A percentile compares a stretch with the other conserved stretches of the same genome.
These are phyloP conservation scores for Octonoba sinensis DNA, from an alignment of 2,888 invertebrate genomes.

Conservation along the genomic window DNA sequence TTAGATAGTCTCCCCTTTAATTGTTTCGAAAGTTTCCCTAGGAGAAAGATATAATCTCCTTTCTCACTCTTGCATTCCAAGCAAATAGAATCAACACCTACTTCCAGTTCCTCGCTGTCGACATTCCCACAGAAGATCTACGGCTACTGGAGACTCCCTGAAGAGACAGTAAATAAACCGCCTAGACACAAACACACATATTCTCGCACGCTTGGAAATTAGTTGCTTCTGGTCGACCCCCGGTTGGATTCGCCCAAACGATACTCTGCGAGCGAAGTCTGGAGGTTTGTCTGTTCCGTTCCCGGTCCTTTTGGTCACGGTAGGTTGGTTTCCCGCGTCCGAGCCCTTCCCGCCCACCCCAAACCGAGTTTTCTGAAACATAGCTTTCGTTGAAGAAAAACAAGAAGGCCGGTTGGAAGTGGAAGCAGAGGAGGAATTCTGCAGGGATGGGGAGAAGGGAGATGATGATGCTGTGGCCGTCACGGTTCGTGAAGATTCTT, in stretches of 20 bases:
- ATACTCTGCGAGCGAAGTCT: not conserved
- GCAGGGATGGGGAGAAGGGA: not conserved
- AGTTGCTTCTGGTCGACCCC: not conserved
- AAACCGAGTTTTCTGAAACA: conserved; percentile 1
- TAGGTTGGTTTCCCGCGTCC: not conserved
- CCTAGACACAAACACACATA: too few relatives aligned
- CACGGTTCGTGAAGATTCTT: conserved; percentile 7
- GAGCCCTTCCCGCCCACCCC: conserved; percentile 1
- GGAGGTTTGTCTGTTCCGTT: conserved; percentile 9
- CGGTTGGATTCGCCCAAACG: not conserved
- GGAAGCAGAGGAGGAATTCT: not conserved
- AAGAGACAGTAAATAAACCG: too few relatives aligned
- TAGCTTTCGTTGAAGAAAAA: conserved; percentile 7
- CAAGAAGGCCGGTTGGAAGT: not conserved
- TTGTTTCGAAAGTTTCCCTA: too few relatives aligned
- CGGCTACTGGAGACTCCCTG: too few relatives aligned
- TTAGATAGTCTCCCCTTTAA: too few relatives aligned
- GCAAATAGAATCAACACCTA: too few relatives aligned
- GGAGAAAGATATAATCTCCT: too few relatives aligned
- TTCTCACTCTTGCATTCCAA: too few relatives aligned
- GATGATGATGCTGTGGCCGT: conserved; percentile 6
- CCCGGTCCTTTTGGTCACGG: conserved; percentile 5
- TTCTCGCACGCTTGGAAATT: too few relatives aligned
- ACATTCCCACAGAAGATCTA: too few relatives aligned
- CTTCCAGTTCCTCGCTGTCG: too few relatives aligned